Conservation (phyloP, 2,113 vertebrate genomes). For the Azemiops feae region DNA sequence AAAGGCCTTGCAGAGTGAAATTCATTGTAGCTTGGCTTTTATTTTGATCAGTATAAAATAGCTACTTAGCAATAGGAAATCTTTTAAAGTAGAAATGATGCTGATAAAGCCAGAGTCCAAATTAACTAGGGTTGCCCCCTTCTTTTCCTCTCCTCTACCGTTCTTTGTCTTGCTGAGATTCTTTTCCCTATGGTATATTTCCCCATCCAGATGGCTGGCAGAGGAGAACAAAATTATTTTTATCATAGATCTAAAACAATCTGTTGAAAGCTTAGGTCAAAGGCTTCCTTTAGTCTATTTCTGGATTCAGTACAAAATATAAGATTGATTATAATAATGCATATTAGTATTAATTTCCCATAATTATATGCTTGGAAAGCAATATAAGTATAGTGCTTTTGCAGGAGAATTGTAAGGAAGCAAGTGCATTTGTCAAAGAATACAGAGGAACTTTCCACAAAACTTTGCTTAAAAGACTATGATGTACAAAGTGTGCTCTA, state of each 20-base stretch:
- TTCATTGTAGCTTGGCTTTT: neutral
- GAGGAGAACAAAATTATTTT: neutral
- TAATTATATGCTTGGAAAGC: neutral
- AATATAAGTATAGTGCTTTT: neutral
- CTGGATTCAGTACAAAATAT: neutral
- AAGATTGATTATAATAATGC: neutral
- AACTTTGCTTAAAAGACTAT: neutral
- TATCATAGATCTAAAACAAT: neutral
- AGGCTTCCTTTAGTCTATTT: neutral
- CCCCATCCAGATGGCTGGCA: neutral
- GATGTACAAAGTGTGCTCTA: neutral
- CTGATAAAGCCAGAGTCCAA: neutral
- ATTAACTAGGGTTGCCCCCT: neutral
- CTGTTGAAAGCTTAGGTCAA: neutral
- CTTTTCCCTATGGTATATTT: neutral
- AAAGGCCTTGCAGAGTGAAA: neutral
- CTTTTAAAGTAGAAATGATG: neutral
- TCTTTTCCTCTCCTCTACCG: neutral
- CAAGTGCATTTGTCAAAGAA: neutral
- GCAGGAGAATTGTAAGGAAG: neutral
- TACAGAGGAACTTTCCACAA: neutral
- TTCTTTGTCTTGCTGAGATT: neutral
- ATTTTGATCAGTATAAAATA: neutral
- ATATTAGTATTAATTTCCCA: neutral
- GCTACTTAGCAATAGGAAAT: neutral